These are phyloP conservation scores for Electrophaes corylata DNA, from an alignment of 2,888 invertebrate species.

Conservation along the genomic window DNA sequence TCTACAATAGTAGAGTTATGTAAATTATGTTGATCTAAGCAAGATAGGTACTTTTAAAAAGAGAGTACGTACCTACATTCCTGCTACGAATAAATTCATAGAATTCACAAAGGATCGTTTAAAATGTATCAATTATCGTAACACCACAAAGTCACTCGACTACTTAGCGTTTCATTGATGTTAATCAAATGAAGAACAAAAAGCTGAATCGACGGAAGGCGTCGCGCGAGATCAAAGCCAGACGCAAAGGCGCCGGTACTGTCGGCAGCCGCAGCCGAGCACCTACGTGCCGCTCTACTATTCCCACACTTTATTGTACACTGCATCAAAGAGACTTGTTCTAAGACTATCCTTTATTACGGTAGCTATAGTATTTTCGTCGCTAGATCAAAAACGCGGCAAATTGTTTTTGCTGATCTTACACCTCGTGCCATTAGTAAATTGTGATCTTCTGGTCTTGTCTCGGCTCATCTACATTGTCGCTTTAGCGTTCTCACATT, in stretches of 20 bases:
- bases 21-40: no score
- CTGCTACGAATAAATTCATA: conserved; percentile 1
- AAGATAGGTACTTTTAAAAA: no score
- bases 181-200: conserved; percentile 60
- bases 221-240: conserved; percentile 62
- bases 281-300: conserved; percentile 14
- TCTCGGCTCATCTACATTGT: conserved; percentile 17
- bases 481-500: conserved; percentile 8
- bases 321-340: conserved; percentile 20
- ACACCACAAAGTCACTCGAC: conserved; percentile 29
- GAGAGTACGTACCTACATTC: not conserved
- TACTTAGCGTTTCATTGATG: conserved; percentile 37
- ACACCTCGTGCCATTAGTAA: conserved; percentile 16
- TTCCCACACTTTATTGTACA: conserved; percentile 20
- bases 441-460: conserved; percentile 12
- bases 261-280: conserved; percentile 27
- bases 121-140: conserved; percentile 26
- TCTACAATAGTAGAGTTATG: no score
- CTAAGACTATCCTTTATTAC: conserved; percentile 1
- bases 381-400: conserved; percentile 1
- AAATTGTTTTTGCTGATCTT: conserved; percentile 13
- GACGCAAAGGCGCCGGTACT: conserved; percentile 55
- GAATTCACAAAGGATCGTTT: conserved; percentile 24
- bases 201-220: conserved; percentile 65
- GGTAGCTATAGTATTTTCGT: conserved; percentile 3